Conservation (phyloP, 2,797 vertebrate genomes). For the Acropternis orthonyx region DNA sequence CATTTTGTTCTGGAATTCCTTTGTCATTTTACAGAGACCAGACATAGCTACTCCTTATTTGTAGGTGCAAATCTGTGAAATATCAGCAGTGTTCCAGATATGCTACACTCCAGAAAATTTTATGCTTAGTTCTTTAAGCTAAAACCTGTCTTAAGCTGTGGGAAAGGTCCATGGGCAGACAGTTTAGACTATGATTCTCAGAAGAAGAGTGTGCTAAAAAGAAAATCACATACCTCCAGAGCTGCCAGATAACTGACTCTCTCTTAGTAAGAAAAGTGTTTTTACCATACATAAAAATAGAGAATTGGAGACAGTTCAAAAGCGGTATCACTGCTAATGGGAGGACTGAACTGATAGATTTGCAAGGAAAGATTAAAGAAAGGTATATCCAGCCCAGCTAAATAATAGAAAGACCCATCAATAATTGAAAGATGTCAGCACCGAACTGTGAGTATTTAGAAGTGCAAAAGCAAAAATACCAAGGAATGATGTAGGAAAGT, state of each 20-base stretch:
- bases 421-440: not conserved
- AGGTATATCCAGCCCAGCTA: not conserved
- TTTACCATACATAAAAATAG: not conserved
- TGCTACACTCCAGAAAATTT: not conserved
- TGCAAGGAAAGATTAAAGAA: not conserved
- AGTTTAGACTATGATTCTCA: not conserved
- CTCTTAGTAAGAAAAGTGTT: not conserved
- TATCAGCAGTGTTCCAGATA: not conserved
- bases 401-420: not conserved
- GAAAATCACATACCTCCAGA: not conserved
- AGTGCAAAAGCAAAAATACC: not conserved
- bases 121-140: not conserved
- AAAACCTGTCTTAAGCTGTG: not conserved
- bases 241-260: not conserved
- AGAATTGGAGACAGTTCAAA: not conserved
- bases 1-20: not conserved
- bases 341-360: not conserved
- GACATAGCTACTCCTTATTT: not conserved
- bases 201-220: not conserved
- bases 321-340: not conserved
- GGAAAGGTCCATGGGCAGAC: not conserved
- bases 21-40: not conserved
- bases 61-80: not conserved
- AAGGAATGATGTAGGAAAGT: not conserved
- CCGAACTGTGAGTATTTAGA: not conserved